These are phyloP conservation scores for Drosophila dunni DNA, from an alignment of 1,140 invertebrate species.

Conservation along the genomic window DNA sequence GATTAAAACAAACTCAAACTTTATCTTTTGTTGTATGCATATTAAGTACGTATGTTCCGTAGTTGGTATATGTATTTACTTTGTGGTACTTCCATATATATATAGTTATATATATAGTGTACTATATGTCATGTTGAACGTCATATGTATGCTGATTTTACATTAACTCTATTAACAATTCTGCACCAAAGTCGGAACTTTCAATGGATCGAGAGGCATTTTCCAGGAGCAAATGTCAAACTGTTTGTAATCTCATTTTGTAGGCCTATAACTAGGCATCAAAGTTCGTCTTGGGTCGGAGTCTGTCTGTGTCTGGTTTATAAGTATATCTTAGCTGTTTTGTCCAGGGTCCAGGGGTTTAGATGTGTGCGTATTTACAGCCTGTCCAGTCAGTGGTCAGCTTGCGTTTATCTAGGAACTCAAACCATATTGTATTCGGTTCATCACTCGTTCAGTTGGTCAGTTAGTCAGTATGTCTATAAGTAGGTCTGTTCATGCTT, in stretches of 20 bases:
- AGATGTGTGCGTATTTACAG: conserved; percentile 79
- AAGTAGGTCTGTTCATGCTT: neutral
- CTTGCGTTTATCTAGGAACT: conserved; percentile 76
- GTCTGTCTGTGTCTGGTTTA: neutral
- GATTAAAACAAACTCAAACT: conserved; percentile 47
- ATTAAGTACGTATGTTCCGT: conserved; percentile 5
- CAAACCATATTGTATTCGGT: conserved; percentile 75
- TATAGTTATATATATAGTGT: neutral
- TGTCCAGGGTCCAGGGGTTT: conserved; percentile 18
- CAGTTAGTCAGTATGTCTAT: neutral
- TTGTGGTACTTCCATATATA: conserved; percentile 6
- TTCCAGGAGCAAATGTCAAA: neutral
- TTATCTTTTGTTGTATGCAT: conserved; percentile 3
- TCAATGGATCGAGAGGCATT: conserved; percentile 7
- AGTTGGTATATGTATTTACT: conserved; percentile 1
- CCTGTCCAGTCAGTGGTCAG: conserved; percentile 55
- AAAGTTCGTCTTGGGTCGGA: conserved; percentile 2
- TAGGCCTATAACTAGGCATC: conserved; percentile 51
- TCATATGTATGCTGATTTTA: conserved; percentile 54
- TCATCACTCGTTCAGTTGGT: neutral
- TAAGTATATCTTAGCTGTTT: conserved; percentile 1
- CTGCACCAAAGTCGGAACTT: conserved; percentile 1
- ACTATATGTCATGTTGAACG: conserved; percentile 52
- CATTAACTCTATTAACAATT: conserved; percentile 31
- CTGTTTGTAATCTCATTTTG: conserved; percentile 53